phyloP scores from a whole-genome alignment of 2,888 invertebrate species.

The Corythucha ciliata region DNA sequence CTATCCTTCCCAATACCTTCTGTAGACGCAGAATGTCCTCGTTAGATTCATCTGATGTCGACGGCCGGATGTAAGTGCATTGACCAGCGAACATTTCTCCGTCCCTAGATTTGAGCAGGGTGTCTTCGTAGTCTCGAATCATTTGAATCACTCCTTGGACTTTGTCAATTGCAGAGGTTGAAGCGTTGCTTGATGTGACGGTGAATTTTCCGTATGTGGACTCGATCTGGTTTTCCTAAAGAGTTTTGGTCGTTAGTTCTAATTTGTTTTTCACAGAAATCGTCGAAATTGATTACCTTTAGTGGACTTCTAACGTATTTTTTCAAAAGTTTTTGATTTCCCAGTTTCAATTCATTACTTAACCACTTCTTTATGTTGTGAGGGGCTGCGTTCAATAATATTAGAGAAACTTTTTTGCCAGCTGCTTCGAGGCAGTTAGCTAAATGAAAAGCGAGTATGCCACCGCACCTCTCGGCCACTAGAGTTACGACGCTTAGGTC shows the following conservation, averaged over 20 bases:
- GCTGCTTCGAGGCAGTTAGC: conserved; percentile 31
- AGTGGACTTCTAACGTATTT: conserved; percentile 11
- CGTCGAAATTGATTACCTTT: conserved; percentile 2
- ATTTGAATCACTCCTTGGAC: not conserved
- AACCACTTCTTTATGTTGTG: conserved; percentile 14
- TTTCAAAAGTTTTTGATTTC: conserved; percentile 7
- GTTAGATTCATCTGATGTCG: too few species aligned
- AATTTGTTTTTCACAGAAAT: not conserved
- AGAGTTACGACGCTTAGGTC: conserved; percentile 36
- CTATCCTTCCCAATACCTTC: too few species aligned
- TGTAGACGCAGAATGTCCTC: too few species aligned
- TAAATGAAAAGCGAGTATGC: conserved; percentile 49
- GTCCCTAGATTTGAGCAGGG: too few species aligned
- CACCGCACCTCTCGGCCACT: conserved; percentile 53
- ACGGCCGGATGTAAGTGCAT: too few species aligned
- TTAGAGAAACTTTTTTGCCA: conserved; percentile 29
- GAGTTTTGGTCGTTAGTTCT: too few species aligned
- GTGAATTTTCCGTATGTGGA: too few species aligned
- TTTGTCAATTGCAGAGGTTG: too few species aligned
- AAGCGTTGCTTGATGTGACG: too few species aligned
- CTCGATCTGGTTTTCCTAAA: too few species aligned
- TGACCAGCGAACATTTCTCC: too few species aligned
- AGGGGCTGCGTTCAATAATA: conserved; percentile 31
- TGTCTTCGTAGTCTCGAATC: too few species aligned
- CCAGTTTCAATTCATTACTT: not conserved